Base-by-base conservation (phyloP, 2,113 vertebrate genomes). In the Gymnogyps californianus region DNA sequence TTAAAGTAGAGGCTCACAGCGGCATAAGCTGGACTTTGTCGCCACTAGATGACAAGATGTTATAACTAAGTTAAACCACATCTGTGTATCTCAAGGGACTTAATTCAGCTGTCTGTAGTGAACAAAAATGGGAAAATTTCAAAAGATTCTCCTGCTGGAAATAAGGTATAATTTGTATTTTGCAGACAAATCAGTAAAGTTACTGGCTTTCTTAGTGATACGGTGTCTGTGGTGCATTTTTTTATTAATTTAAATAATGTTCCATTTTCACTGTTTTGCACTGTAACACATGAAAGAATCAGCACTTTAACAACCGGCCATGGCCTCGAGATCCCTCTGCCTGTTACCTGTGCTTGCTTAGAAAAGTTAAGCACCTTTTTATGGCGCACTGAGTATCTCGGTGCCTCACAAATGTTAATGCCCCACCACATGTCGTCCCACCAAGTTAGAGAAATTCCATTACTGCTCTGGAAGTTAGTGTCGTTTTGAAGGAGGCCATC, bases 21-120 rank as follows among this genome's bases (percentile, higher is more conserved):
- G 99, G 99, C 99, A 99, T 99, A 99, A 99, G 99, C 99, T 99
- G 99, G 99, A 99, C 99, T 99, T 99, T 99, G 99, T 99, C 99
- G 99, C 99, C 99, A 99, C 98, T 99, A 99, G 99, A 99, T 99
- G 98, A 99, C 98, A 99, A 99, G 98, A 99, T 99, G 99, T 99
- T 98, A 98, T 98, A 99, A 99, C 98, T 99, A 99, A 99, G 98
- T 99, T 98, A 99, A 99, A 98, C 98, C 98, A 99, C 98, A 99
- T 99, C 99, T 99, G 98, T 99, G 98, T 99, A 99, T 99, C 99
- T 99, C 99, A 99, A 99, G 99, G 99, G 99, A 99, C 99, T 99
- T 99, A 98, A 99, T 99, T 99, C 99, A 99, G 99, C 99, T 99
- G 99, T 99, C 98, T 99, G 99, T 99, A 99, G 99, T 99, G 98